Percentiles rank a stretch among this genome's conserved stretches.
phyloP scores from a whole-genome alignment of 2,113 vertebrate species.

The Tympanuchus pallidicinctus region DNA sequence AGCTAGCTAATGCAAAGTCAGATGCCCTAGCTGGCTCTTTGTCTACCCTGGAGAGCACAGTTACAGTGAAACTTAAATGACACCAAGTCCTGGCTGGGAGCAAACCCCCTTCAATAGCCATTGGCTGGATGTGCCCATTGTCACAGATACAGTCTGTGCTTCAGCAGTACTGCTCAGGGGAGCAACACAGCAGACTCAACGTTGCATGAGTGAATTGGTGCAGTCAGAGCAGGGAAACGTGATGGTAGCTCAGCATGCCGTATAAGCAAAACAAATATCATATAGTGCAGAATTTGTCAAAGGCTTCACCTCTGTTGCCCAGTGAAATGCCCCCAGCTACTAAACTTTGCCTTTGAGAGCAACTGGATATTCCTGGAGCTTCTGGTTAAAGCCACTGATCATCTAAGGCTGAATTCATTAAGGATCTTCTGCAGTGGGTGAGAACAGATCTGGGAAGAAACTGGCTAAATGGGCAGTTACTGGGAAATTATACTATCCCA shows the following conservation, averaged over 20 bases:
- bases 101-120: not conserved
- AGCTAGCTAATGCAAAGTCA: not conserved
- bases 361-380: not conserved
- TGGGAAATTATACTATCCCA: not conserved
- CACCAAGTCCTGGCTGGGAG: not conserved
- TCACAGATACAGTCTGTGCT: fast-evolving
- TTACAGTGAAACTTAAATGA: not conserved
- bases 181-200: not conserved
- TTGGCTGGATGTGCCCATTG: not conserved
- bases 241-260: not conserved
- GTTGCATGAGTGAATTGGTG: fast-evolving
- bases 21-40: not conserved
- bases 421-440: not conserved
- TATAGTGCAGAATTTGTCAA: not conserved
- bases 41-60: not conserved
- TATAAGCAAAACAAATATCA: too few species aligned
- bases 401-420: not conserved
- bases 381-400: not conserved
- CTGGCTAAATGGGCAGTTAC: not conserved
- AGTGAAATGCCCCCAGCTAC: not conserved
- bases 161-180: not conserved
- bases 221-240: not conserved
- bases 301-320: not conserved
- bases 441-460: not conserved
- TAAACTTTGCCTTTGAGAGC: not conserved